Base-by-base conservation (phyloP, 2,888 invertebrate species). In the Tridacna crocea region DNA sequence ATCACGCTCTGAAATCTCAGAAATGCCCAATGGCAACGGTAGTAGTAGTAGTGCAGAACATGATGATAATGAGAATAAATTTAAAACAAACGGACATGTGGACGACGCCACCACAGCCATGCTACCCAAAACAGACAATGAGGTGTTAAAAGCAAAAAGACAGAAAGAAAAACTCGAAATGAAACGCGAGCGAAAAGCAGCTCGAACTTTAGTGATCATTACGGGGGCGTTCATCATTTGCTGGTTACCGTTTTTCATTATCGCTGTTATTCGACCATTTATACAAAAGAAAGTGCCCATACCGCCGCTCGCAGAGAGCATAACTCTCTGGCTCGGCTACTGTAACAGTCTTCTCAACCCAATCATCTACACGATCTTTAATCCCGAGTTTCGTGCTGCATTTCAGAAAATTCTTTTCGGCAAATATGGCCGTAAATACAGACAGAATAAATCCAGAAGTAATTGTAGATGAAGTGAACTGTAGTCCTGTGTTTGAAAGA, bases 231-330 rank as follows among this genome's bases (percentile, higher is more conserved):
- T 98, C 94, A 97, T 98, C 79, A 96, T 97, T 90, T 98, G 98
- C 93, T 98, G 98, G 98, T 95, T 98, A 88, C 98, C 99, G n/a
- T 99, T 99, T 95, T 99, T 99, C 95, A 96, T 98, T 78, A 96
- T 97, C 95, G 98, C 98, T 0, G 95, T 98, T 70, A 95, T 97
- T 75, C 96, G 97, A 95, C 98, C 98, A 0, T 96, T 98, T 79
- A 96, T 98, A 51, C 96, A 96, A 88, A 85, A 83, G 26, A 88
- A 85, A 51, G 84, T 83, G 27, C 72, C 87, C 19, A 88, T 90
- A 36, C 92, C 92, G 8, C 81, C 79, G 0, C 89, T 94, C 74
- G 90, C 94, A 22, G 91, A 92, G 82, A 94, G 94, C 60, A 92
- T 95, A 61, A 91, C 94, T 24, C 95, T 97, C 72, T 98, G 98